Conservation (phyloP, 2,797 vertebrate species). For the Onychomys leucogaster region DNA sequence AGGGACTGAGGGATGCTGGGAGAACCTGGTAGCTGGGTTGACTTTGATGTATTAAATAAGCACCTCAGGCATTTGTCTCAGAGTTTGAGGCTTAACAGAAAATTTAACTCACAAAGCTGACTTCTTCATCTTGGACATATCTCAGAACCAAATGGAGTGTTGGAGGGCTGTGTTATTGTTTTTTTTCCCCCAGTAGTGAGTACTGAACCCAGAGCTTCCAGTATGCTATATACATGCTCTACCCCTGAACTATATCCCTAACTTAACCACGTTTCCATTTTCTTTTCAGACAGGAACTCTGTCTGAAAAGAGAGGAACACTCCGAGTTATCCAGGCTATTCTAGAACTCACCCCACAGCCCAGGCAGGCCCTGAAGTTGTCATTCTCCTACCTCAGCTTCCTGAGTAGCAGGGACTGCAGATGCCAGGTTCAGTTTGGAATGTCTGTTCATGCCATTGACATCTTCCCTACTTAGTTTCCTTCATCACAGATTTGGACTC, state of each 20-base stretch:
- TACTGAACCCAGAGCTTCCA: background rate
- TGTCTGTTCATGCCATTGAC: background rate
- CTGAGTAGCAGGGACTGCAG: background rate
- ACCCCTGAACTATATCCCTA: background rate
- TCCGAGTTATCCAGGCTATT: background rate
- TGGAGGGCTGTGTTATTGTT: background rate
- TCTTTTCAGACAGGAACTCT: background rate
- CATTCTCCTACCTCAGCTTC: background rate
- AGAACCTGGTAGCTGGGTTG: background rate
- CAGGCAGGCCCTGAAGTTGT: background rate
- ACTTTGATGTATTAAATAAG: background rate
- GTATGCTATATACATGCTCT: background rate
- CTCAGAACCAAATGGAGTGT: background rate
- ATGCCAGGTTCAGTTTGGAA: too few relatives aligned
- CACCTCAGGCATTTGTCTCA: background rate
- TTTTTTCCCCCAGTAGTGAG: background rate
- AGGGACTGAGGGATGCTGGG: background rate
- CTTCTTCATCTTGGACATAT: background rate
- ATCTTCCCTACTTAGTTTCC: too few relatives aligned
- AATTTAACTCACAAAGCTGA: background rate
- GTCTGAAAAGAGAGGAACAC: background rate
- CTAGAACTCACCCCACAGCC: background rate
- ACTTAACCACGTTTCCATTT: background rate
- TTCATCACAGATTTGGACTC: background rate
- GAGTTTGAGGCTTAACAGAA: background rate